Percentiles rank a stretch among this genome's conserved stretches.
These are phyloP conservation scores for Lasioglossum villosulum DNA, from an alignment of 2,888 invertebrate species.

Conservation along the genomic window DNA sequence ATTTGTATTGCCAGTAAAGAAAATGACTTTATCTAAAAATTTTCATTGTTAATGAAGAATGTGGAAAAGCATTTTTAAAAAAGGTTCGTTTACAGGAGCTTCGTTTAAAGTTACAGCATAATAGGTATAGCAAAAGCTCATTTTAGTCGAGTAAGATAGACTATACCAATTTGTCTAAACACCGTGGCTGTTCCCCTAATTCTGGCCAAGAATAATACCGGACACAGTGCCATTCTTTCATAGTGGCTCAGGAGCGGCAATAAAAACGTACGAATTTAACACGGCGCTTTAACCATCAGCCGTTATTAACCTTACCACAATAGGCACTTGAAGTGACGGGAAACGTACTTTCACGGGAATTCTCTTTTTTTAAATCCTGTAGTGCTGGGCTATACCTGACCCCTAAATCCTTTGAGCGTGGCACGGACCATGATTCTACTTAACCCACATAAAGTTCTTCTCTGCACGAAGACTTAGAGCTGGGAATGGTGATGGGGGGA, in stretches of 20 bases:
- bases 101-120: background rate
- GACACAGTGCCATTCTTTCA: background rate
- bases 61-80: background rate
- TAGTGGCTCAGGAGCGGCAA: constrained; percentile 4
- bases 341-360: constrained; percentile 41
- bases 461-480: constrained; percentile 71
- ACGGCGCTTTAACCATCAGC: constrained; percentile 41
- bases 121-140: background rate
- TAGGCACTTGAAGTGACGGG: constrained; percentile 52
- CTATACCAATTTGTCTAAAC: background rate
- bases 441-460: constrained; percentile 75
- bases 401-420: constrained; percentile 73
- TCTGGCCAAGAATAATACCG: background rate
- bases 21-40: background rate
- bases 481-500: constrained; percentile 72
- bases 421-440: constrained; percentile 73
- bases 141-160: background rate
- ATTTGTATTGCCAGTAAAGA: too few relatives aligned
- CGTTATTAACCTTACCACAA: constrained; percentile 65
- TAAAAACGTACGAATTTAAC: constrained; percentile 46
- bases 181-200: background rate
- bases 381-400: constrained; percentile 69
- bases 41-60: background rate
- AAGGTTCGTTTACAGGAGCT: background rate
- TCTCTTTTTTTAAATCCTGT: constrained; percentile 60